These are phyloP conservation scores for Silurus glanis DNA, from an alignment of 2,113 vertebrate genomes.

Conservation along the genomic window DNA sequence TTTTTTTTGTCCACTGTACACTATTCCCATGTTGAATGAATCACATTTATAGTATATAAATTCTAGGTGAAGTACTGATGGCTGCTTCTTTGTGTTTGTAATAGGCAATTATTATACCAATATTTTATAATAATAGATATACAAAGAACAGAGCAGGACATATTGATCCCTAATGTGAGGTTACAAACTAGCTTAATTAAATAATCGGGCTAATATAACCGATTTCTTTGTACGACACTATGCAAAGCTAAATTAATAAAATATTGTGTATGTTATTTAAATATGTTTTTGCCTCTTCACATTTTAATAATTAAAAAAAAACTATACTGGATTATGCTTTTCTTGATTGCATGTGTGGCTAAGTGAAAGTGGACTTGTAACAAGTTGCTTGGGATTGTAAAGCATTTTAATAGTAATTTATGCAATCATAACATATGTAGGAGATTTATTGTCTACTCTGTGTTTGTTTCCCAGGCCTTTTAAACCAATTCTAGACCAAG, in stretches of 20 bases:
- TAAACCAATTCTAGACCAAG: background rate
- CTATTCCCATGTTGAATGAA: background rate
- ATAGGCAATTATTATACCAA: background rate
- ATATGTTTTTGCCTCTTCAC: background rate
- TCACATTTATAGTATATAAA: background rate
- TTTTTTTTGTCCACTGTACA: background rate
- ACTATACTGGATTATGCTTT: background rate
- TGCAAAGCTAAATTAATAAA: background rate
- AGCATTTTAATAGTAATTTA: background rate
- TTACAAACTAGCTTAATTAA: background rate
- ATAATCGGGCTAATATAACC: background rate
- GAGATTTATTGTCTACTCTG: background rate
- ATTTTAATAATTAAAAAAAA: background rate
- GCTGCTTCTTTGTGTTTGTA: background rate
- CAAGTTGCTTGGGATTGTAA: background rate
- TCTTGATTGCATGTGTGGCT: background rate
- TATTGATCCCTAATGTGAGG: background rate
- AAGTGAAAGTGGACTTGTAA: background rate
- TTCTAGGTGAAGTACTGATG: background rate
- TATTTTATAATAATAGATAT: background rate
- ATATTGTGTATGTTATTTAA: background rate
- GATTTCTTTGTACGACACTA: background rate
- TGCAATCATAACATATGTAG: background rate
- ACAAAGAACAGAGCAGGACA: background rate
- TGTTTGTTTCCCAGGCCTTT: background rate